Evolutionary conservation across 2,888 invertebrate genomes (phyloP).

Genomic region (Creontiades dilutus): DNA sequence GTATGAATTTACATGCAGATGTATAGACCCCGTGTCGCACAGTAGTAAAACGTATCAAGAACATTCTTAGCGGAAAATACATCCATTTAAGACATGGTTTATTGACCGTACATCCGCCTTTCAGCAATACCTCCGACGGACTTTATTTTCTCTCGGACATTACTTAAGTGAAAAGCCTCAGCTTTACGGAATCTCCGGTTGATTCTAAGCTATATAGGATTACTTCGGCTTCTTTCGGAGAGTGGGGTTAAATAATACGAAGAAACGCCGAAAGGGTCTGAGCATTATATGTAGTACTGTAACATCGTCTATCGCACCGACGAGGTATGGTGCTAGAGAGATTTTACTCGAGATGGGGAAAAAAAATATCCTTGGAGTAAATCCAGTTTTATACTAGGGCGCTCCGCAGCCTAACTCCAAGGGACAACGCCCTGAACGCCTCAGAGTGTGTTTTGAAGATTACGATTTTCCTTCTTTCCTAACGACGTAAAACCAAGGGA

Average conservation of each 20-base stretch:
- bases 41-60: no score
- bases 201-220: constrained; percentile 32
- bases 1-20: no score
- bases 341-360: constrained; percentile 9
- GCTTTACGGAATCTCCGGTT: background rate
- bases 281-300: background rate
- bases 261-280: constrained; percentile 1
- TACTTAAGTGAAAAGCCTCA: background rate
- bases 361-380: background rate
- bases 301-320: background rate
- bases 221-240: background rate
- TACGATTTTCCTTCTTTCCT: background rate
- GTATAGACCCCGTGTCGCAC: no score
- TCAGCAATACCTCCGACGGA: background rate
- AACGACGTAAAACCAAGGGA: background rate
- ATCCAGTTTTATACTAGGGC: constrained; percentile 8
- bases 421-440: background rate
- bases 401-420: background rate
- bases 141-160: constrained; percentile 21
- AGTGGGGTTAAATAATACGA: constrained; percentile 14
- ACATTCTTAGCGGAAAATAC: no score
- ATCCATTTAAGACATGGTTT: background rate
- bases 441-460: constrained; percentile 11
- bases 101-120: background rate
- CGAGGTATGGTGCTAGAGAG: background rate